Evolutionary conservation across 2,797 vertebrate species (phyloP).

Genomic region (Dallia pectoralis): DNA sequence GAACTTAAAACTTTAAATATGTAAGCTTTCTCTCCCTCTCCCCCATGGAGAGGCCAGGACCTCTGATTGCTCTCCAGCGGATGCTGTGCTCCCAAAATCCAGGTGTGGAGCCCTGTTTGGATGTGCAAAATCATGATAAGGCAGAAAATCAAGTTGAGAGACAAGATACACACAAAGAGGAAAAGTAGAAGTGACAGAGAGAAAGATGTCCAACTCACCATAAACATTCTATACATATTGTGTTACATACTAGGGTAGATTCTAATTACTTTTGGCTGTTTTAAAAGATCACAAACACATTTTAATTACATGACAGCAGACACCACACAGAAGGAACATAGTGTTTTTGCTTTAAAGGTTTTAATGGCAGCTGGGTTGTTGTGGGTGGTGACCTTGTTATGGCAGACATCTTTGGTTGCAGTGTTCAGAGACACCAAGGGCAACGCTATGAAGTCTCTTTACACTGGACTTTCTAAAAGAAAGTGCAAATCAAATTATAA

Average conservation of each 20-base stretch:
- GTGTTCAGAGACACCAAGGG: constrained; percentile 36
- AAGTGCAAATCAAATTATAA: no score
- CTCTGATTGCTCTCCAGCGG: constrained; percentile 52
- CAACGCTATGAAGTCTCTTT: constrained; percentile 25
- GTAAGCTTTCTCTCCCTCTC: constrained; percentile 50
- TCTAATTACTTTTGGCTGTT: constrained; percentile 3
- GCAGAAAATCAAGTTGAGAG: neutral
- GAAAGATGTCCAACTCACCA: neutral
- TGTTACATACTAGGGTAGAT: neutral
- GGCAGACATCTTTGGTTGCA: constrained; percentile 41
- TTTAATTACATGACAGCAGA: neutral
- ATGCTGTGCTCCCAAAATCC: constrained; percentile 54
- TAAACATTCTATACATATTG: neutral
- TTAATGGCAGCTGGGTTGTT: constrained; percentile 41
- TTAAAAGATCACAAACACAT: constrained; percentile 8
- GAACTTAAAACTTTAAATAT: constrained; percentile 72
- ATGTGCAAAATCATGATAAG: neutral
- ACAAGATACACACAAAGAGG: neutral
- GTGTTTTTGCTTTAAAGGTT: constrained; percentile 53
- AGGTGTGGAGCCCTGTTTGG: neutral
- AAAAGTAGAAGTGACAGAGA: neutral
- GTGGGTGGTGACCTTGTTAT: constrained; percentile 44
- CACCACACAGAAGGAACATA: constrained; percentile 30
- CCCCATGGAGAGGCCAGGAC: constrained; percentile 7
- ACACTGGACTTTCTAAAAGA: constrained; percentile 47